Base-by-base conservation (phyloP, 2,888 invertebrate genomes). In the Tipula lateralis region DNA sequence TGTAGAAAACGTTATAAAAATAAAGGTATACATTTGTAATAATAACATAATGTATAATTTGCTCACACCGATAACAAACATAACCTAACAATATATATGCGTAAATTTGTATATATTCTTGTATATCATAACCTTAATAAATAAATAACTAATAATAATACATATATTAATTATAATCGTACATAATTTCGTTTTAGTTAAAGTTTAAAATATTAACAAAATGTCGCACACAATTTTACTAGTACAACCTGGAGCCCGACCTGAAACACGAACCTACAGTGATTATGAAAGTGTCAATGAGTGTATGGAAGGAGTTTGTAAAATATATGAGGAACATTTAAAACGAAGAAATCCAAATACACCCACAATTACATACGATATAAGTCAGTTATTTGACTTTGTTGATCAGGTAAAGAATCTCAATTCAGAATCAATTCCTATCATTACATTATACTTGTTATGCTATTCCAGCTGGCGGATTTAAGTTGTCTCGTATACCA, bases 201-300 rank as follows among this genome's bases (percentile, higher is more conserved):
- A 24, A 19, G 7, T 9, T 66, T 66, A 24, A 24, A 24, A 66
- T 24, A 44, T n/a, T n/a, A 50, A 1, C 95, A 86, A 84, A 4
- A 90, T 90, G 98, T 95, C 97, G n/a, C 99, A 99, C 91, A 98
- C 99, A 86, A 99, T 99, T 89, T 92, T 99, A 85, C 91, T 99
- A 86, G 96, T 99, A 5, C 99, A 99, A 90, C 97, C 99, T 1
- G 97, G 97, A 1, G 92, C 92, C 0, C 95, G 97, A 88, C 97
- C 99, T 24, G 99, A 99, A 90, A 98, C 98, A 0, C 93, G 99
- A 86, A 99, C 99, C 0, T 99, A 99, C 90, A 97, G 97, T 0
- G 99, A 99, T 90, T 99, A 99, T 88, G 99, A 99, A 89, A 97
- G 97, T 85, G 96, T 99, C 7, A 99, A 98, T 88, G 99, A 99